A percentile compares a stretch with the other conserved stretches of the same genome.
These are phyloP conservation scores for Spodoptera frugiperda DNA, from an alignment of 1,140 invertebrate species.

Conservation along the genomic window DNA sequence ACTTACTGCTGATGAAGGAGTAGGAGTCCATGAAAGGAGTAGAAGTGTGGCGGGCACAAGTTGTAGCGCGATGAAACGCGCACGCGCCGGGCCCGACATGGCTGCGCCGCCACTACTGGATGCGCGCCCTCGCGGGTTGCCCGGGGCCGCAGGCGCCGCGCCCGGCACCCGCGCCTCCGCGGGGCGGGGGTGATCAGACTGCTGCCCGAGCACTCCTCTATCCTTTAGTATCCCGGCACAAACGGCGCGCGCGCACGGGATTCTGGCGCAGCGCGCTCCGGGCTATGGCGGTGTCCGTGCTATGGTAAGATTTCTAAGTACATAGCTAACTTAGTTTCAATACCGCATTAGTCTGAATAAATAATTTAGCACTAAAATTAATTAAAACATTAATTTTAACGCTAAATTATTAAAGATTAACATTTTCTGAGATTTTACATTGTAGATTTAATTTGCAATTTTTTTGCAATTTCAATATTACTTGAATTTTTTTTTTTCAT, in stretches of 20 bases:
- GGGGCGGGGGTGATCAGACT: conserved; percentile 69
- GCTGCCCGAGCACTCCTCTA: conserved; percentile 73
- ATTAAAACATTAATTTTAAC: neutral
- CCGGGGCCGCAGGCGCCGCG: conserved; percentile 59
- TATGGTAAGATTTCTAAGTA: conserved; percentile 71
- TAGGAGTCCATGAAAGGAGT: conserved; percentile 68
- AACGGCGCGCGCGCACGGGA: conserved; percentile 84
- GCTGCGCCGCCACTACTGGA: conserved; percentile 82
- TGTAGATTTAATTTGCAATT: no score
- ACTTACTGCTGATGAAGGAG: conserved; percentile 77
- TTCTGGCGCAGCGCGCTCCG: conserved; percentile 79
- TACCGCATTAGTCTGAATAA: neutral
- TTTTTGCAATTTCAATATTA: no score
- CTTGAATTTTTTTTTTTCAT: conserved; percentile 32
- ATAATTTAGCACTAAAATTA: no score
- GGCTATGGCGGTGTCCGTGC: conserved; percentile 82
- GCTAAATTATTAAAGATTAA: neutral
- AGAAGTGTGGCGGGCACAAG: conserved; percentile 70
- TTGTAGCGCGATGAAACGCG: conserved; percentile 70
- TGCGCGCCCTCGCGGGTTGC: conserved; percentile 70
- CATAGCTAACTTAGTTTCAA: conserved; percentile 7
- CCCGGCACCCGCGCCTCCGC: conserved; percentile 56
- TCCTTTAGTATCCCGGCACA: conserved; percentile 82
- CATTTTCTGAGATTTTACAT: no score
- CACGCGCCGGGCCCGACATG: conserved; percentile 79